These are phyloP conservation scores for Campoletis sonorensis DNA, from an alignment of 1,140 invertebrate species.

Conservation along the genomic window DNA sequence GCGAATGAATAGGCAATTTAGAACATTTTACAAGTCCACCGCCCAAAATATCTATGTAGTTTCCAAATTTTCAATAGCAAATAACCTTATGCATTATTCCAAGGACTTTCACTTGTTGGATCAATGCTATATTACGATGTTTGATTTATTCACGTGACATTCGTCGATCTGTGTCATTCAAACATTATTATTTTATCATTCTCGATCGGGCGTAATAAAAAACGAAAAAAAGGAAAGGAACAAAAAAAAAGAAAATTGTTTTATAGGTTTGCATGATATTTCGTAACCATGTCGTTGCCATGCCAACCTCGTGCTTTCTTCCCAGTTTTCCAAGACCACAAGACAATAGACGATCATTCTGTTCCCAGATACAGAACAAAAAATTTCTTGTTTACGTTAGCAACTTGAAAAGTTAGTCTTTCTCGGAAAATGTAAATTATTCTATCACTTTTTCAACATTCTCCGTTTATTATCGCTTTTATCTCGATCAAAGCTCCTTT, in stretches of 20 bases:
- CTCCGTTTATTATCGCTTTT: background rate
- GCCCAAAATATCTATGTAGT: background rate
- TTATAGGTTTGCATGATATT: constrained; percentile 22
- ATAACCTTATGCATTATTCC: background rate
- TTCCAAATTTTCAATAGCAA: background rate
- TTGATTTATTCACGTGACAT: constrained; percentile 40
- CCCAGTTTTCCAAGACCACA: background rate
- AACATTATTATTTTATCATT: constrained; percentile 28
- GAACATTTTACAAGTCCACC: background rate
- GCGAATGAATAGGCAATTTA: background rate
- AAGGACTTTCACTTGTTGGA: constrained; percentile 8
- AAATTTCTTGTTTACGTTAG: constrained; percentile 34
- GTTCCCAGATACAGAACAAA: constrained; percentile 13
- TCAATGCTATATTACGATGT: constrained; percentile 25
- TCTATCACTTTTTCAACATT: background rate
- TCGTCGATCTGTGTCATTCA: constrained; percentile 28
- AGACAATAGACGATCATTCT: constrained; percentile 17
- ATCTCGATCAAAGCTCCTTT: background rate
- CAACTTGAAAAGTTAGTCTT: constrained; percentile 20
- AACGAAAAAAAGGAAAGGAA: background rate
- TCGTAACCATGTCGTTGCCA: constrained; percentile 47
- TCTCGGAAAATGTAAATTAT: constrained; percentile 16
- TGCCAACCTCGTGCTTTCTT: constrained; percentile 40
- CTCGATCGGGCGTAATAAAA: background rate
- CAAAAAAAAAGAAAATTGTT: constrained; percentile 11